These are phyloP conservation scores for Heloderma charlesbogerti DNA, from an alignment of 2,113 vertebrate species.

Conservation along the genomic window DNA sequence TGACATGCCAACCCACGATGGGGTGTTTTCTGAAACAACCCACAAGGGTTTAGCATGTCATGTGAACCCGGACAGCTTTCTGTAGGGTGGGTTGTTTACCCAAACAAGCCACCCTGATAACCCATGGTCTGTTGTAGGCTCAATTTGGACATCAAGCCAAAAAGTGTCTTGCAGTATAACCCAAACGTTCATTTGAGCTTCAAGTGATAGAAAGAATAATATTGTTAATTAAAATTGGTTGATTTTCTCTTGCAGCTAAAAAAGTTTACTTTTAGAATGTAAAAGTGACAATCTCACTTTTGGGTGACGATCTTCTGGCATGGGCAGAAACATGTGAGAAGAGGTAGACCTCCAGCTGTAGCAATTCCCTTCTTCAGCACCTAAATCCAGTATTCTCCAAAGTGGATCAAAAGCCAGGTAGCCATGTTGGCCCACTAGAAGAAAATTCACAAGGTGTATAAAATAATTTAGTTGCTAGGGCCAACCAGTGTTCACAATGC, in stretches of 20 bases:
- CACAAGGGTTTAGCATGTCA: too few species aligned
- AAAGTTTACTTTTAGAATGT: background rate
- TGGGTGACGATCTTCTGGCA: too few species aligned
- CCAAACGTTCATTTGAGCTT: background rate
- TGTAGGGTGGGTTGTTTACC: too few species aligned
- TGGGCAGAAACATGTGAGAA: background rate
- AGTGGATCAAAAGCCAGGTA: background rate
- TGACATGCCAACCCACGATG: too few species aligned
- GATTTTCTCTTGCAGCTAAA: background rate
- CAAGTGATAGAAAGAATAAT: background rate
- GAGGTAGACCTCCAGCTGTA: background rate
- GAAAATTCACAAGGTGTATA: background rate
- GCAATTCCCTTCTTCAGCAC: background rate
- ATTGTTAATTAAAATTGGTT: background rate
- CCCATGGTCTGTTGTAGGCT: too few species aligned
- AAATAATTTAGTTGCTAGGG: background rate
- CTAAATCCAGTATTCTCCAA: background rate
- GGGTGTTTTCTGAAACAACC: too few species aligned
- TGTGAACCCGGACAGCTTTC: too few species aligned
- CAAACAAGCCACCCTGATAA: too few species aligned
- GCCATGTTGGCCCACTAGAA: background rate
- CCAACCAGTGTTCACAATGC: background rate
- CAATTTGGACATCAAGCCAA: background rate
- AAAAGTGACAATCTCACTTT: too few species aligned
- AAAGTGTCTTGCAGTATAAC: background rate